Percentiles rank a stretch among this genome's conserved stretches.
Conservation (phyloP, 2,888 invertebrate genomes). For the Sicus ferrugineus region DNA sequence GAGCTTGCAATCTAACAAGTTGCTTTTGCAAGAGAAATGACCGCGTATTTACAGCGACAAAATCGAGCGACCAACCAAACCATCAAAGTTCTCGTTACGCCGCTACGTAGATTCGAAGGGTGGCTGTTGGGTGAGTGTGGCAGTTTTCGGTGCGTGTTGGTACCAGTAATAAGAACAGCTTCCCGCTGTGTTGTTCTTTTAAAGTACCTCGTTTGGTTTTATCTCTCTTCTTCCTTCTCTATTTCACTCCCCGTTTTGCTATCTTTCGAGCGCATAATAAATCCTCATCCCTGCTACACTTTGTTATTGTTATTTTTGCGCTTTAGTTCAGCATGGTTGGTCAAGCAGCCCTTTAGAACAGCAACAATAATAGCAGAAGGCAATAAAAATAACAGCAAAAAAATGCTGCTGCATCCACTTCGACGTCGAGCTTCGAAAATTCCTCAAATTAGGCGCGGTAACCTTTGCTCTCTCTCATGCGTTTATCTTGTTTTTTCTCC, state of each 20-base stretch:
- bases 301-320: constrained; percentile 13
- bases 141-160: too few relatives aligned
- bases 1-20: neutral
- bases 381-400: too few relatives aligned
- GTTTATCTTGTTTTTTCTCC: neutral
- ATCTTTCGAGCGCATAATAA: neutral
- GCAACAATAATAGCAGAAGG: neutral
- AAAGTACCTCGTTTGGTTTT: too few relatives aligned
- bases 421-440: neutral
- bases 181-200: constrained; percentile 1
- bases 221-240: neutral
- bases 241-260: neutral
- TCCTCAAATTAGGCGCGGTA: neutral
- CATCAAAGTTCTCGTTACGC: too few relatives aligned
- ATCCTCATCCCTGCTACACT: neutral
- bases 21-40: neutral
- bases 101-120: too few relatives aligned
- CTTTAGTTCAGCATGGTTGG: constrained; percentile 17
- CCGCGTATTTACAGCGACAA: neutral
- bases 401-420: neutral
- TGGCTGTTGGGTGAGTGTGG: too few relatives aligned
- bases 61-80: neutral
- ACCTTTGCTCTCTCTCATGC: neutral
- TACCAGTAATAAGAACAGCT: neutral
- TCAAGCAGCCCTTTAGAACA: too few relatives aligned